Percentiles rank a stretch among this genome's conserved stretches.
Evolutionary conservation across 1,140 invertebrate genomes (phyloP).

Genomic region (Drosophila lowei): DNA sequence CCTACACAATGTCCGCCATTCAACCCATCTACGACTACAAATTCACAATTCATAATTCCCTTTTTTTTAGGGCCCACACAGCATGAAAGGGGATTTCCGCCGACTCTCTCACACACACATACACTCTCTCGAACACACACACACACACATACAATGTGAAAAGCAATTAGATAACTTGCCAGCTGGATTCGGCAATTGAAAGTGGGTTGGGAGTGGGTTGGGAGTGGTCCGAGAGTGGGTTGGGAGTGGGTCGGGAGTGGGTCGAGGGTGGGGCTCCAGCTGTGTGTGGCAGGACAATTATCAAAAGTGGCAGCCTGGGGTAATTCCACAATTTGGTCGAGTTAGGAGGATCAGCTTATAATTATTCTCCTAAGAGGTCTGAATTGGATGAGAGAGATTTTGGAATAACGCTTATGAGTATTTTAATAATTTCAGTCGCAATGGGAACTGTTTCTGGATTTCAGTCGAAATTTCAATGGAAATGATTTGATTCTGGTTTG

Average conservation of each 20-base stretch:
- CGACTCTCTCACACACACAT: conserved; percentile 22
- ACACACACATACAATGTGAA: conserved; percentile 31
- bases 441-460: too few relatives aligned
- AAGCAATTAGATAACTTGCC: conserved; percentile 75
- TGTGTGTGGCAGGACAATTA: conserved; percentile 51
- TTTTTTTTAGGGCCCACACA: conserved; percentile 46
- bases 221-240: conserved; percentile 18
- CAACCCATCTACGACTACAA: conserved; percentile 12
- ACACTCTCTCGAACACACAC: neutral
- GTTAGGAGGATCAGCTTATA: conserved; percentile 28
- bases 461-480: too few relatives aligned
- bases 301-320: conserved; percentile 18
- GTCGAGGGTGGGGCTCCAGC: conserved; percentile 28
- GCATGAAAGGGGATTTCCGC: conserved; percentile 68
- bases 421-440: too few relatives aligned
- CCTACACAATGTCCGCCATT: conserved; percentile 33
- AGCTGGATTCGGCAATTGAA: conserved; percentile 63
- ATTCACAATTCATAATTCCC: conserved; percentile 62
- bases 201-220: conserved; percentile 16
- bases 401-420: too few relatives aligned
- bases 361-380: conserved; percentile 34
- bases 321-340: conserved; percentile 40
- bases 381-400: conserved; percentile 19
- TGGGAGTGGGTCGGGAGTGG: neutral
- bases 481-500: too few relatives aligned